phyloP scores from a whole-genome alignment of 1,140 invertebrate species.

The Neuroterus valhalla region DNA sequence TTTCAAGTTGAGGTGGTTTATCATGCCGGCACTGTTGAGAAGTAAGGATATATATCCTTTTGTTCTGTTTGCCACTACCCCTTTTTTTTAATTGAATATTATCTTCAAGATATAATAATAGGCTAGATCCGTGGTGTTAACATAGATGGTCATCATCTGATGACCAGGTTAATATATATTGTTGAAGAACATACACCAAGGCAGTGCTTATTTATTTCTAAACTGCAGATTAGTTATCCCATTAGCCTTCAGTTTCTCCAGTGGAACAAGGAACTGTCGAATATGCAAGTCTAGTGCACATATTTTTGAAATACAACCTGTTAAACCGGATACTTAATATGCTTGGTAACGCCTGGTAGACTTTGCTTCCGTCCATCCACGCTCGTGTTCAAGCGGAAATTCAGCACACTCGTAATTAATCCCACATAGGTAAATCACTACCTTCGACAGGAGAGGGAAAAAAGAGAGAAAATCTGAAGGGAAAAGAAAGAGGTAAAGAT shows the following conservation, averaged over 20 bases:
- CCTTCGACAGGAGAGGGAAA: conserved; percentile 41
- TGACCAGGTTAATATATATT: no score
- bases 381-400: conserved; percentile 42
- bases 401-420: conserved; percentile 57
- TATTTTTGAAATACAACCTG: conserved; percentile 34
- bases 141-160: no score
- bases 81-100: no score
- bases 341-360: conserved; percentile 46
- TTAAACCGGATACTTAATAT: conserved; percentile 43
- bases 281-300: neutral
- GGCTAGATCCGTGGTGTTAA: no score
- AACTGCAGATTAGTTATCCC: neutral
- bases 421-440: conserved; percentile 56
- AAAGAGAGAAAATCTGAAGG: conserved; percentile 39
- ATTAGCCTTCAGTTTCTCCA: neutral
- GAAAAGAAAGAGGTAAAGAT: neutral
- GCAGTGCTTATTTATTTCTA: neutral
- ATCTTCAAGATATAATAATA: no score
- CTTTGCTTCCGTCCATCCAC: conserved; percentile 41
- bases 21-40: neutral
- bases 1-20: conserved; percentile 39
- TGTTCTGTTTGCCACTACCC: no score
- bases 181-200: neutral
- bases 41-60: no score
- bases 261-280: conserved; percentile 20